These are phyloP conservation scores for Ashinkailepas kermadecensis DNA, from an alignment of 2,888 invertebrate species.

Conservation along the genomic window DNA sequence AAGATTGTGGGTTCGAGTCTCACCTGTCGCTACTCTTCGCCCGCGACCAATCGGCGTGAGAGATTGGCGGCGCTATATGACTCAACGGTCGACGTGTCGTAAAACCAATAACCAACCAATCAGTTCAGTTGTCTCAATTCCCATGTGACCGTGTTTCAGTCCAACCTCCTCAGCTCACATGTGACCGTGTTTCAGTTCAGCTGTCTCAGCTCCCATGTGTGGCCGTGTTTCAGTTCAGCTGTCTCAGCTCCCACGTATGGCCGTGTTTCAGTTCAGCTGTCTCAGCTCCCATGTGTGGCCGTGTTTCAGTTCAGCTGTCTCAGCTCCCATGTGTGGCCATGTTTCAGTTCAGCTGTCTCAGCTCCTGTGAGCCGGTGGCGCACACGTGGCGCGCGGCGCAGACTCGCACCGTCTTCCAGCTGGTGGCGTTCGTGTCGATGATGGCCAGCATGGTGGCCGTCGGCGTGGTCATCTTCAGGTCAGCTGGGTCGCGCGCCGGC, in stretches of 20 bases:
- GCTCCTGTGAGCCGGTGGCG: conserved; percentile 59
- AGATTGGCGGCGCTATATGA: no score
- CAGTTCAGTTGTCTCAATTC: background rate
- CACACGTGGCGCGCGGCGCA: conserved; percentile 61
- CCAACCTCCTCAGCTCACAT: no score
- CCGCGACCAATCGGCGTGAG: no score
- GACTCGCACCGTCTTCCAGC: conserved; percentile 63
- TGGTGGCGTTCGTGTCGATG: conserved; percentile 57
- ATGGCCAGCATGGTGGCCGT: conserved; percentile 53
- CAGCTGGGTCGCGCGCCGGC: conserved; percentile 35
- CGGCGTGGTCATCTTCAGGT: conserved; percentile 58
- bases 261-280: no score
- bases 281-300: no score
- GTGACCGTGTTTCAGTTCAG: background rate
- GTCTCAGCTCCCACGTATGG: no score
- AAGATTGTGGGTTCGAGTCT: no score
- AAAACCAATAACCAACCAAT: background rate
- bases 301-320: no score
- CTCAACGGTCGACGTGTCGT: no score
- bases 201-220: background rate
- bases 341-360: conserved; percentile 47
- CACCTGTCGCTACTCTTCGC: no score
- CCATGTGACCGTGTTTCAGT: no score
- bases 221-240: conserved; percentile 24
- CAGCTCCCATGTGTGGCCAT: no score